These are phyloP conservation scores for Nixonia krombeini DNA, from an alignment of 1,140 invertebrate species.

Conservation along the genomic window DNA sequence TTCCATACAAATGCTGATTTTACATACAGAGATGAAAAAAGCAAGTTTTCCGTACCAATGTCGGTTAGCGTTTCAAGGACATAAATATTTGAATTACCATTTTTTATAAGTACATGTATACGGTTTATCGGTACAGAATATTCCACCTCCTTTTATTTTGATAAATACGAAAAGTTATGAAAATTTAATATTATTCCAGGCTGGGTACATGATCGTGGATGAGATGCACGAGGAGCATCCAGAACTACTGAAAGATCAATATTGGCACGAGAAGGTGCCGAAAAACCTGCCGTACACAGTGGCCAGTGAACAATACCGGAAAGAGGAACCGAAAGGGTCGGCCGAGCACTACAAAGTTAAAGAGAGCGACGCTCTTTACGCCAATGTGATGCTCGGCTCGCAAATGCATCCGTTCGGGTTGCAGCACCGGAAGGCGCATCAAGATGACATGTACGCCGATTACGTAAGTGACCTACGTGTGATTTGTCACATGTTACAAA, in stretches of 20 bases:
- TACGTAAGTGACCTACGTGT: slow-evolving; percentile 77
- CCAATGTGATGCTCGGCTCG: slow-evolving; percentile 76
- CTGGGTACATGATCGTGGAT: slow-evolving; percentile 91
- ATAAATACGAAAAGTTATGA: too few relatives aligned
- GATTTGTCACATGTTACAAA: too few relatives aligned
- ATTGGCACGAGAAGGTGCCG: slow-evolving; percentile 92
- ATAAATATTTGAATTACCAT: too few relatives aligned
- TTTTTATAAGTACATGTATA: too few relatives aligned
- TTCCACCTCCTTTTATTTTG: too few relatives aligned
- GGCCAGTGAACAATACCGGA: slow-evolving; percentile 85
- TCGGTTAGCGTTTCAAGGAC: too few relatives aligned
- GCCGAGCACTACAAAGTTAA: slow-evolving; percentile 89
- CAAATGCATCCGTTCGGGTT: slow-evolving; percentile 65
- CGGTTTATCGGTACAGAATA: too few relatives aligned
- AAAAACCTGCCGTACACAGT: slow-evolving; percentile 89
- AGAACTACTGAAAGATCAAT: slow-evolving; percentile 88
- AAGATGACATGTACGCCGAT: slow-evolving; percentile 88
- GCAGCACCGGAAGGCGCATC: slow-evolving; percentile 75
- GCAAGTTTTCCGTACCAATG: too few relatives aligned
- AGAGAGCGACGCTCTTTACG: slow-evolving; percentile 85
- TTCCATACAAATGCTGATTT: too few relatives aligned
- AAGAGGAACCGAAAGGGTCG: slow-evolving; percentile 86
- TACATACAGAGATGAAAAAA: too few relatives aligned
- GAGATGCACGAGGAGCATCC: slow-evolving; percentile 93
- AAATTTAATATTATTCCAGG: slow-evolving; percentile 68